Evolutionary conservation across 2,113 vertebrate genomes (phyloP).

Genomic region (Tetrax tetrax): DNA sequence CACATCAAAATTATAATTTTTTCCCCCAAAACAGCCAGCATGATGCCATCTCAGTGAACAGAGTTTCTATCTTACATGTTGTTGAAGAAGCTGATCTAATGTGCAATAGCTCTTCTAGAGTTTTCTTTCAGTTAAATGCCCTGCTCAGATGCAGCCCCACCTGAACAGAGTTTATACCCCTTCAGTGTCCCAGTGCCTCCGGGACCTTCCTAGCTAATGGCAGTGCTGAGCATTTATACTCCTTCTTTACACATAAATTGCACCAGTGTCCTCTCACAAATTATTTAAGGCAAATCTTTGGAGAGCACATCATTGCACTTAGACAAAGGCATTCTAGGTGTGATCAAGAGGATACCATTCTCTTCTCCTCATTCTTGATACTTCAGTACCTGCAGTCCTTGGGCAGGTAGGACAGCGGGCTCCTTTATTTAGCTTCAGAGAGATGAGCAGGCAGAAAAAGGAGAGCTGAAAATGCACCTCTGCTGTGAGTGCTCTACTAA

Average conservation of each 20-base stretch:
- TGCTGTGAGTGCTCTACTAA: background rate
- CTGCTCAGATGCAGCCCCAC: background rate
- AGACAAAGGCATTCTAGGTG: background rate
- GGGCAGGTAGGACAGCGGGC: background rate
- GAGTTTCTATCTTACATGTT: background rate
- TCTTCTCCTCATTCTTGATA: background rate
- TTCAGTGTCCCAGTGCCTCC: background rate
- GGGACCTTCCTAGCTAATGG: background rate
- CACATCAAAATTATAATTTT: conserved; percentile 34
- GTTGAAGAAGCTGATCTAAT: background rate
- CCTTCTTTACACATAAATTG: background rate
- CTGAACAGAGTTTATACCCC: background rate
- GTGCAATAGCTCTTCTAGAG: background rate
- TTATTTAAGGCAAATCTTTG: background rate
- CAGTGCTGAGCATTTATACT: background rate
- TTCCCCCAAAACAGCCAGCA: background rate
- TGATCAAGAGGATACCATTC: background rate
- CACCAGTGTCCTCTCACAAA: accelerated
- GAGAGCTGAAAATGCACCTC: background rate
- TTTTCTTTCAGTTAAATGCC: background rate
- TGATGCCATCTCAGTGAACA: background rate
- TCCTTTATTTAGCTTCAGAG: background rate
- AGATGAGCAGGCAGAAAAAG: background rate
- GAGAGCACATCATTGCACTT: background rate
- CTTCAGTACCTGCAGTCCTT: background rate